Evolutionary conservation across 2,113 vertebrate genomes (phyloP).

Genomic region (Syngnathus typhle): DNA sequence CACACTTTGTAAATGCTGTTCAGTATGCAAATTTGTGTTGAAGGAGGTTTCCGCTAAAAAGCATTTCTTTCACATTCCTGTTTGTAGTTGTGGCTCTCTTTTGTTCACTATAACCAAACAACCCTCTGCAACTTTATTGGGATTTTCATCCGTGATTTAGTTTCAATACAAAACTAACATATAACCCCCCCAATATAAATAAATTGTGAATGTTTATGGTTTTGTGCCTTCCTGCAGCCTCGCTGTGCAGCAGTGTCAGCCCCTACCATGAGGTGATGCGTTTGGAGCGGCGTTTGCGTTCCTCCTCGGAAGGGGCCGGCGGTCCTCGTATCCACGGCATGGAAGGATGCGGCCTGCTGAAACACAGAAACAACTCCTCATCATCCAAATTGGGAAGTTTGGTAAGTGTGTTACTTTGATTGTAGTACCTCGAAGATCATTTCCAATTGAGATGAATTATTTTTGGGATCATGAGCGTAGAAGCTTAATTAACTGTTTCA

Average conservation of each 20-base stretch:
- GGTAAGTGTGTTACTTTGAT: constrained; percentile 70
- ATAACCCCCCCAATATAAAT: not conserved
- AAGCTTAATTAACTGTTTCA: not conserved
- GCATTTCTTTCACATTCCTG: not conserved
- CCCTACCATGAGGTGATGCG: constrained; percentile 85
- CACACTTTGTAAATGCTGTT: constrained; percentile 1
- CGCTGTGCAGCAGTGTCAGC: constrained; percentile 74
- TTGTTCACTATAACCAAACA: not conserved
- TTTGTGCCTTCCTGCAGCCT: constrained; percentile 46
- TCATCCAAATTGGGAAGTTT: constrained; percentile 96
- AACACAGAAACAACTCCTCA: constrained; percentile 84
- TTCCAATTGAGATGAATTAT: not conserved
- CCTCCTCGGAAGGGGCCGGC: constrained; percentile 92
- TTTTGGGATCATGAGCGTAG: not conserved
- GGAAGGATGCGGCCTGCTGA: constrained; percentile 75
- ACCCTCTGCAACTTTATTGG: not conserved
- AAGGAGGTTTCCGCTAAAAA: not conserved
- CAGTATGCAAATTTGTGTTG: constrained; percentile 1
- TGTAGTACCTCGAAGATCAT: not conserved
- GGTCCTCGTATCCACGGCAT: constrained; percentile 81
- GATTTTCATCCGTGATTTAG: not conserved
- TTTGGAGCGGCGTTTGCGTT: constrained; percentile 83
- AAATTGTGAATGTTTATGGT: not conserved
- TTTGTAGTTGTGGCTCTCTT: constrained; percentile 2
- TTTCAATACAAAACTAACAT: constrained; percentile 1